Base-by-base conservation (phyloP, 1,140 invertebrate species). In the Dreissena polymorpha region DNA sequence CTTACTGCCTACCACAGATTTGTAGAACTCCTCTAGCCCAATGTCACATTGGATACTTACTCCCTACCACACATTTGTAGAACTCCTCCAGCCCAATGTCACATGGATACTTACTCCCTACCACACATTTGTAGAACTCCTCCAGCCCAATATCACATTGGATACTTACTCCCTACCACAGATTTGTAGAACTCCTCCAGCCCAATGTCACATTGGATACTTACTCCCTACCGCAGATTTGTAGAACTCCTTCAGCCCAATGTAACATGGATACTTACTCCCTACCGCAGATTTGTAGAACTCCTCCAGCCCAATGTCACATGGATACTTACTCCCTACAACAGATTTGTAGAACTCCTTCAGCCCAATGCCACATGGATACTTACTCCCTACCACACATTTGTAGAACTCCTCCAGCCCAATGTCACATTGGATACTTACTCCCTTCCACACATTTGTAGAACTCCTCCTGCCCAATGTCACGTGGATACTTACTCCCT, bases 11-110 rank as follows among this genome's bases (percentile, higher is more conserved):
- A 69, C 76, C 53, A 78, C 29, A 2, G 68, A 21, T 49, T 70
- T 69, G 23, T 78, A 50, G 50, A 69, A 78, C 21, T 78, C 67
- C 13, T 78, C 76, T 10, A 78, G 67, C 7, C 76, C 76, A 27
- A 68, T 68, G 29, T 49, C 69, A 60, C 76, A 78, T n/a, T 39
- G 39, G 39, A 39, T 39, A 39, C 39, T 39, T 39, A 39, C n/a
- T n/a, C n/a, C n/a, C n/a, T n/a, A n/a, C n/a, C n/a, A n/a, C n/a
- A n/a, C n/a, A n/a, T n/a, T n/a, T n/a, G n/a, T n/a, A n/a, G n/a
- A n/a, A n/a, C n/a, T n/a, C n/a, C n/a, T n/a, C n/a, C n/a, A 55
- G 53, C 53, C 53, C 18, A 55, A 55, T 55, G 53, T 55, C 53
- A 55, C 12, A 55, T 12, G 18, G 53, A 12, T 55, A 78, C 75